These are phyloP conservation scores for Apocrypta bakeri DNA, from an alignment of 1,140 invertebrate species.

Conservation along the genomic window DNA sequence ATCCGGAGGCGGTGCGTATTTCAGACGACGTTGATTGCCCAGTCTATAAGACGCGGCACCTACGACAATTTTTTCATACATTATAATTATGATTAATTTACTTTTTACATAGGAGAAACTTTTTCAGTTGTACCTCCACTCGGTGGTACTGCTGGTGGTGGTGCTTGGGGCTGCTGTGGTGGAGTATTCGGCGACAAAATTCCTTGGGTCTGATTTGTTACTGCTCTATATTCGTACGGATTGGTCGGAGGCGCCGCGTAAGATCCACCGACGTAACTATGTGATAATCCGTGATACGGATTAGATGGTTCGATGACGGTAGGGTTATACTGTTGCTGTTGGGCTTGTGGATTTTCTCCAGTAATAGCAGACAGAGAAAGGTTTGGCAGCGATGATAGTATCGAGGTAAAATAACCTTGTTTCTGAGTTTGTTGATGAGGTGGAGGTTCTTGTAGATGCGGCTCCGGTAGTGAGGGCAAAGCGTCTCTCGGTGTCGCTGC, in stretches of 20 bases:
- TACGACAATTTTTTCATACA: constrained; percentile 41
- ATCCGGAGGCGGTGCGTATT: constrained; percentile 69
- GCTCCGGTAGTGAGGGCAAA: not conserved
- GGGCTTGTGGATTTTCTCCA: constrained; percentile 46
- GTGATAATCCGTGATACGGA: not conserved
- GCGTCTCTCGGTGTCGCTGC: not conserved
- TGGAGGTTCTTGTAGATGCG: not conserved
- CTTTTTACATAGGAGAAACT: no score
- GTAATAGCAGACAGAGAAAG: constrained; percentile 63
- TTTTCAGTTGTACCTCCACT: constrained; percentile 60
- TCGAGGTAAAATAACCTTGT: constrained; percentile 67
- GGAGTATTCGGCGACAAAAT: constrained; percentile 23
- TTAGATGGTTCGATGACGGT: not conserved
- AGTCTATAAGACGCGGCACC: constrained; percentile 66
- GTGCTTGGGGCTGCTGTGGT: constrained; percentile 15
- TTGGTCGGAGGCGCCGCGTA: constrained; percentile 31
- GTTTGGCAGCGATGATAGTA: constrained; percentile 69
- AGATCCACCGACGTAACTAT: not conserved
- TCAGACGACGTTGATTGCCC: constrained; percentile 69
- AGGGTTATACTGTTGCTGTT: constrained; percentile 10
- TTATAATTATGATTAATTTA: not conserved
- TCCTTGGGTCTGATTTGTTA: constrained; percentile 1
- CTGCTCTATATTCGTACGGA: not conserved
- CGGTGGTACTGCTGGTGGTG: constrained; percentile 51
- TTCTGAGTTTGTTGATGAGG: constrained; percentile 56